Evolutionary conservation across 1,140 invertebrate genomes (phyloP), one percentile per base, ranked within the genome.

Genomic region (Lepidurus arcticus): DNA sequence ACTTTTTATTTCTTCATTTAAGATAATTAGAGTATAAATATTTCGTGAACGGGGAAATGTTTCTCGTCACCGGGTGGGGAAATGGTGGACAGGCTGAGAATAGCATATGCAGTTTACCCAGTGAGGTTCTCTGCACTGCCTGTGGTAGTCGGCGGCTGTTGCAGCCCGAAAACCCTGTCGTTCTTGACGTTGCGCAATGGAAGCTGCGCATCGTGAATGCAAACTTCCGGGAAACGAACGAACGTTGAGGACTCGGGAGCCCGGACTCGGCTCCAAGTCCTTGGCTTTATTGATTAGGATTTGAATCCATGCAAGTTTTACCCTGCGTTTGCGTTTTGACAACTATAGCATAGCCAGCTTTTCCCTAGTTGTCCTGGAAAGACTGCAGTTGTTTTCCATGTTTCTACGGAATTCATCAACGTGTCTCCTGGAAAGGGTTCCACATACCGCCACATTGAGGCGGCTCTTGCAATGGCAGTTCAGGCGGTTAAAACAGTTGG

Each of bases 221-320:
- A 13, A 13, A 65, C 16, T 21, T 13, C 53, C 53, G 21, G 53
- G 53, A 16, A 65, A 65, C 6, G 34, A 34, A 21, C 53, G 53
- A 65, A 65, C 53, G 9, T 7, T 7, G 53, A n/a, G 8, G 53
- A 65, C 53, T n/a, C 8, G 53, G 53, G 16, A 65, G 53, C 53
- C 13, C 21, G 53, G 53, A 65, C 13, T 21, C 53, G 53, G 53
- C 53, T 65, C 34, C 53, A 65, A 65, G 53, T 65, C 53, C 53
- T 65, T 65, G 53, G 53, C 53, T 65, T 65, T 65, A 65, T 65
- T 65, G 53, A 65, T 65, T 65, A 65, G 53, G 7, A n/a, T 65
- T 65, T 65, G 53, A 65, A 65, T 65, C 53, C 53, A 65, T n/a
- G 53, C 53, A 65, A n/a, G 53, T 65, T 65, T 65, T 65, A 21